Evolutionary conservation across 2,888 invertebrate species (phyloP).

Genomic region (Rapana venosa): DNA sequence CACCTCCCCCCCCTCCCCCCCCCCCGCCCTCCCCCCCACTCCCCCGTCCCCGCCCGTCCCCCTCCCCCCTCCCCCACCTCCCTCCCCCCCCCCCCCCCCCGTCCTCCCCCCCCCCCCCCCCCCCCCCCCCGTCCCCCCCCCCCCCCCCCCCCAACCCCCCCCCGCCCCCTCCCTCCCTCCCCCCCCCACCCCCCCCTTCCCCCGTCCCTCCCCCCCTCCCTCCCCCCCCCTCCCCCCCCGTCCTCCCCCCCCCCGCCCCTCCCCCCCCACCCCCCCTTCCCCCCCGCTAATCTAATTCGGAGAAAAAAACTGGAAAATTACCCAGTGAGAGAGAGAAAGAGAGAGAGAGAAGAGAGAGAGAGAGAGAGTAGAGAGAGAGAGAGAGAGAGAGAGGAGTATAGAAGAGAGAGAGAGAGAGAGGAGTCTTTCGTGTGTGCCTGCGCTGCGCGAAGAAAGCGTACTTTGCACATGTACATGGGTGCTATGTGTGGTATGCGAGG

Average conservation of each 20-base stretch:
- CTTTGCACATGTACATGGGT: too few relatives aligned
- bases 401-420: background rate
- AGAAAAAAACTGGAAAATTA: background rate
- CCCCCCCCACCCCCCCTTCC: background rate
- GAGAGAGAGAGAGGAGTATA: background rate
- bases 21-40: background rate
- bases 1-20: too few relatives aligned
- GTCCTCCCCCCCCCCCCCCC: background rate
- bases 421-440: background rate
- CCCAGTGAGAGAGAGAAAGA: background rate
- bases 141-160: background rate
- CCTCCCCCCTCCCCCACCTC: background rate
- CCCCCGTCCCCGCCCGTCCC: background rate
- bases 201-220: background rate
- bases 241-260: background rate
- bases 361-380: background rate
- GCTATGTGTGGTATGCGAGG: too few relatives aligned
- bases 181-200: background rate
- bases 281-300: background rate
- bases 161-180: too few relatives aligned
- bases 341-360: background rate
- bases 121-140: background rate
- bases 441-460: too few relatives aligned
- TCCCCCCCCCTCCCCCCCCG: slow-evolving; percentile 13
- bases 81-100: background rate